Conservation (phyloP, 2,888 invertebrate species). For the Alviniconcha strummeri region DNA sequence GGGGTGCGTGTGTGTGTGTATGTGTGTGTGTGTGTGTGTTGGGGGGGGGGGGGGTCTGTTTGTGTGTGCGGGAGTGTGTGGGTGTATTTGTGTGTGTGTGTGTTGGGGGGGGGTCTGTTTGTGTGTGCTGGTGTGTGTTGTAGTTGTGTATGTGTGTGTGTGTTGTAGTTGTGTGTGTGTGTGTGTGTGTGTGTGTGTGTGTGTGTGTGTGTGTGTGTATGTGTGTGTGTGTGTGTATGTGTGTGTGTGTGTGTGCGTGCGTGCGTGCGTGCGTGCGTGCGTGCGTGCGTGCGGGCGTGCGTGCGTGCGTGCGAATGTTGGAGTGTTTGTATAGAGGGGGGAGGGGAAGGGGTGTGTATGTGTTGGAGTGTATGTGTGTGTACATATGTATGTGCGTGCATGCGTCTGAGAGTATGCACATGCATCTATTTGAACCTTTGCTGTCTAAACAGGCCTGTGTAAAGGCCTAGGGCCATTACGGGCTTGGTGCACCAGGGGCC, state of each 20-base stretch:
- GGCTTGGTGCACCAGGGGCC: too few relatives aligned
- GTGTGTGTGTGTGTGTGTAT: neutral
- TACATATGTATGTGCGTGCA: too few relatives aligned
- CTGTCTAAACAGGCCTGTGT: too few relatives aligned
- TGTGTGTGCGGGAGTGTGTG: neutral
- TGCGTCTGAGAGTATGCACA: too few relatives aligned
- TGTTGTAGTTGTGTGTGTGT: neutral
- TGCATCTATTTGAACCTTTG: too few relatives aligned
- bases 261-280: conserved; percentile 26
- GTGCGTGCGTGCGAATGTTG: neutral
- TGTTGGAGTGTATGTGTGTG: too few relatives aligned
- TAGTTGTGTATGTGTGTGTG: neutral
- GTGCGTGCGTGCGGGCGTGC: conserved; percentile 12
- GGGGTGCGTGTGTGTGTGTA: too few relatives aligned
- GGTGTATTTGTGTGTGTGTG: neutral
- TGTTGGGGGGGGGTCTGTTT: neutral
- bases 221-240: neutral
- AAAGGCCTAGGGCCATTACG: too few relatives aligned
- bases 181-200: conserved; percentile 1
- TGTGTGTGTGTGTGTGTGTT: too few relatives aligned
- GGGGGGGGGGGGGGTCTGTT: neutral
- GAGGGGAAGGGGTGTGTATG: neutral
- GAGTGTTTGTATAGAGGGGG: neutral
- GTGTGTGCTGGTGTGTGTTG: neutral
- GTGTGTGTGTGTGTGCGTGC: conserved; percentile 8